Percentiles rank a stretch among this genome's conserved stretches.
Conservation (phyloP, 2,888 invertebrate genomes). For the Liopterus haemorrhoidalis region DNA sequence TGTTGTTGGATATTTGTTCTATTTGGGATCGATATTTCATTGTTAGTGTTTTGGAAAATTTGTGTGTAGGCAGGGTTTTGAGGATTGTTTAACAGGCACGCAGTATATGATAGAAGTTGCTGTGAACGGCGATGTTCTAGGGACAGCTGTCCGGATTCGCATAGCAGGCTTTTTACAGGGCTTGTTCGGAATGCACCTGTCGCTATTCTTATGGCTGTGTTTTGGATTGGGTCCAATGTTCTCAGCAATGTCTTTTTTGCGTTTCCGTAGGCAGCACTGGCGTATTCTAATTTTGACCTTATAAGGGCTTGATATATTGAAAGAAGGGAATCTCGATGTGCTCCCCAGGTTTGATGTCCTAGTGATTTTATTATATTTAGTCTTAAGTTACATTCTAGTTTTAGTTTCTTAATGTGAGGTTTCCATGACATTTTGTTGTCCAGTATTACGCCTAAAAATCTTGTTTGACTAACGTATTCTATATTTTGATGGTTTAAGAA, state of each 20-base stretch:
- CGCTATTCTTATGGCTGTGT: conserved; percentile 13
- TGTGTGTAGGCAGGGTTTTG: conserved; percentile 7
- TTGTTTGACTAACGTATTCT: background rate
- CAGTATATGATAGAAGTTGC: no score
- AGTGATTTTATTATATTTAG: conserved; percentile 22
- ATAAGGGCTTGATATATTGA: conserved; percentile 23
- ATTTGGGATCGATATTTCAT: background rate
- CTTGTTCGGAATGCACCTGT: conserved; percentile 23
- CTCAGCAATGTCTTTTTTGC: conserved; percentile 12
- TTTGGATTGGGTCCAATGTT: conserved; percentile 14
- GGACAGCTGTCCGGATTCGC: conserved; percentile 12
- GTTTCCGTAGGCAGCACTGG: conserved; percentile 16
- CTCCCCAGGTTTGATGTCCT: conserved; percentile 13
- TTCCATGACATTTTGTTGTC: conserved; percentile 10
- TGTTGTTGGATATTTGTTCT: conserved; percentile 2
- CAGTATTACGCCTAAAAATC: conserved; percentile 6
- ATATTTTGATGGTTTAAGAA: background rate
- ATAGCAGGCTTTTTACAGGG: conserved; percentile 15
- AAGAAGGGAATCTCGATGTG: background rate
- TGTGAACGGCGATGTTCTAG: conserved; percentile 10
- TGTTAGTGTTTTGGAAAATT: background rate
- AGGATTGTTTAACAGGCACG: background rate
- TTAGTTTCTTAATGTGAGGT: conserved; percentile 7
- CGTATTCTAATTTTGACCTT: conserved; percentile 23
- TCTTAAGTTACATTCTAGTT: conserved; percentile 6